Evolutionary conservation across 2,888 invertebrate species (phyloP).

Genomic region (Chesias legatella): DNA sequence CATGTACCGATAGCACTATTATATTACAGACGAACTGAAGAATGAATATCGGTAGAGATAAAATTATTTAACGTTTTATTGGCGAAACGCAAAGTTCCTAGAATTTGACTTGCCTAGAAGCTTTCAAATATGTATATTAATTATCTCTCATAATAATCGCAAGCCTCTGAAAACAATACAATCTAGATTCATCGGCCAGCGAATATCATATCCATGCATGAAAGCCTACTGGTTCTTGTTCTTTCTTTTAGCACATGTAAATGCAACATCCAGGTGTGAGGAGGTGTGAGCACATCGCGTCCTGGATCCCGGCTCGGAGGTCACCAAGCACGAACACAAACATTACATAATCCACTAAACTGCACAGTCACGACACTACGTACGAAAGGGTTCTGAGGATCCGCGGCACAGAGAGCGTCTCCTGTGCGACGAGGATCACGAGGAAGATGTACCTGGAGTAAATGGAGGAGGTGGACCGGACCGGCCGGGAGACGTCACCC

Average conservation of each 20-base stretch:
- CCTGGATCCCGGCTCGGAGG: slow-evolving; percentile 4
- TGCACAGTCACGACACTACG: slow-evolving; percentile 42
- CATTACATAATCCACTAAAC: slow-evolving; percentile 34
- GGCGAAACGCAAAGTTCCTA: no score
- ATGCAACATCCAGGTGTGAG: slow-evolving; percentile 19
- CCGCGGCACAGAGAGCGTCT: slow-evolving; percentile 58
- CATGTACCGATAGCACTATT: no score
- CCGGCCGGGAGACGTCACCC: slow-evolving; percentile 72
- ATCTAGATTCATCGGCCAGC: no score
- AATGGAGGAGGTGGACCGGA: slow-evolving; percentile 69
- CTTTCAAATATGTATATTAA: no score
- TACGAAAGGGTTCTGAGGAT: slow-evolving; percentile 58
- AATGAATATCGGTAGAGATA: no score
- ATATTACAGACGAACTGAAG: no score
- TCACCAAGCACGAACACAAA: slow-evolving; percentile 26
- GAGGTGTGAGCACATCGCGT: slow-evolving; percentile 19
- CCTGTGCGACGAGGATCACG: slow-evolving; percentile 56
- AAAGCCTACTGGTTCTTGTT: no score
- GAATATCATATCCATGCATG: no score
- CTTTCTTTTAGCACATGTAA: slow-evolving; percentile 5
- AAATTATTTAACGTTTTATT: no score
- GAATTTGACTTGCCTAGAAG: no score
- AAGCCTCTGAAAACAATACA: no score
- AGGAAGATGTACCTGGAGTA: slow-evolving; percentile 76
- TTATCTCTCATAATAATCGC: no score